A percentile compares a stretch with the other conserved stretches of the same genome.
Conservation (phyloP, 1,140 invertebrate species). For the Chironomus tepperi region DNA sequence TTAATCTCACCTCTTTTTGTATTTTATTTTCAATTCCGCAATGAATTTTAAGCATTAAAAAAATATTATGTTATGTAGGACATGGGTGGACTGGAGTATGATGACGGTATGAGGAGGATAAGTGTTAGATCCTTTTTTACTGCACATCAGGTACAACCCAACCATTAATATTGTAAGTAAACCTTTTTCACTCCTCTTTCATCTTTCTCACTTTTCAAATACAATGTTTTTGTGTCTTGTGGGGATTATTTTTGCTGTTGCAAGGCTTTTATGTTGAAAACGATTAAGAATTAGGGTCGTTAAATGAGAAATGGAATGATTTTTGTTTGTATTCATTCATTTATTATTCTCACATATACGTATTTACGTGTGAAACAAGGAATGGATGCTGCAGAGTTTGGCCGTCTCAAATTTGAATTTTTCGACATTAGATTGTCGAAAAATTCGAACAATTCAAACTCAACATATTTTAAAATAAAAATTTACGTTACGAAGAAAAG, state of each 20-base stretch:
- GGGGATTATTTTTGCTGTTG: background rate
- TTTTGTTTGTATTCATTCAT: background rate
- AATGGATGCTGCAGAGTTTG: too few species aligned
- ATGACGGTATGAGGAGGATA: background rate
- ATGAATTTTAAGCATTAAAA: too few species aligned
- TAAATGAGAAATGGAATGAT: background rate
- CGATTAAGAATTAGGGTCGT: conserved; percentile 12
- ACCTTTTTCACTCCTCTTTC: background rate
- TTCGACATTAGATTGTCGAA: too few species aligned
- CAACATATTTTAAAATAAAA: too few species aligned
- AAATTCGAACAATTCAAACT: too few species aligned
- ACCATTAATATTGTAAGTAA: background rate
- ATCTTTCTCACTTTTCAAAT: background rate
- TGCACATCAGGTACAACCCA: background rate
- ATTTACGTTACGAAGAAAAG: too few species aligned
- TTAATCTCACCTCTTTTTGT: too few species aligned
- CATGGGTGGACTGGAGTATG: too few species aligned
- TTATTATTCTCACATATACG: background rate
- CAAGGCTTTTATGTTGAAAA: background rate
- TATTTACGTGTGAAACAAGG: too few species aligned
- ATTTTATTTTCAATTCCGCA: too few species aligned
- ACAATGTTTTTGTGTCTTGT: background rate
- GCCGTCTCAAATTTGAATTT: too few species aligned
- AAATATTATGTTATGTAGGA: too few species aligned
- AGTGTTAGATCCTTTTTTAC: background rate